Evolutionary conservation across 2,797 vertebrate species (phyloP).

Genomic region (Myripristis murdjan): DNA sequence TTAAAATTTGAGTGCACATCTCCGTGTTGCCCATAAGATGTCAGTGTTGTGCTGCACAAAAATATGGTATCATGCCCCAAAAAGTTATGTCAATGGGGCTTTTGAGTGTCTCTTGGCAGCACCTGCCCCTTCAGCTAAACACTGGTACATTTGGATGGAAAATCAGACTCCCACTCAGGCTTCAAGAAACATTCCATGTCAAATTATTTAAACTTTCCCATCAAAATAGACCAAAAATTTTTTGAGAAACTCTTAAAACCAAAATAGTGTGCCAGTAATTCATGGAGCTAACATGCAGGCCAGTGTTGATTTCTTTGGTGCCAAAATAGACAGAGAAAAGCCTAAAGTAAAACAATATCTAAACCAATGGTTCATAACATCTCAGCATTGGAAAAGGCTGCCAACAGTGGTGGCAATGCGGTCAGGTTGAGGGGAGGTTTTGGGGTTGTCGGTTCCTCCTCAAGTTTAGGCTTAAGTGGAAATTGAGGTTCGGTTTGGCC

Average conservation of each 20-base stretch:
- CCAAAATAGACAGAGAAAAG: conserved; percentile 74
- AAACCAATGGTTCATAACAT: conserved; percentile 68
- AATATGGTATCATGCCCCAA: neutral
- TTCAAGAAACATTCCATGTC: conserved; percentile 68
- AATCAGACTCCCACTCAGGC: conserved; percentile 60
- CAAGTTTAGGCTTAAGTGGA: conserved; percentile 74
- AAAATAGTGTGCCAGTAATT: conserved; percentile 59
- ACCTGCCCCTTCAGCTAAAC: conserved; percentile 60
- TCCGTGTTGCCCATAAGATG: conserved; percentile 73
- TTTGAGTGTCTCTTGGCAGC: conserved; percentile 68
- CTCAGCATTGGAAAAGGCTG: conserved; percentile 45
- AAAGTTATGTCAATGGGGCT: conserved; percentile 38
- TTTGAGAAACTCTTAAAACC: conserved; percentile 52
- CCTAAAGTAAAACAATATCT: conserved; percentile 78
- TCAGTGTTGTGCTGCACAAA: conserved; percentile 67
- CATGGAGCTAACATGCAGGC: conserved; percentile 54
- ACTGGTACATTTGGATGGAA: conserved; percentile 65
- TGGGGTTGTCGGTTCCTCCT: conserved; percentile 74
- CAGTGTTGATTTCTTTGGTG: conserved; percentile 70
- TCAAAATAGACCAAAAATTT: conserved; percentile 59
- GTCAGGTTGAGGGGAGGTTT: conserved; percentile 74
- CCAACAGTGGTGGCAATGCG: conserved; percentile 62
- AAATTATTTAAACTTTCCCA: conserved; percentile 73
- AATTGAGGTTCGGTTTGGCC: conserved; percentile 76
- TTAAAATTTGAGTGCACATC: conserved; percentile 33